These are phyloP conservation scores for Bursaphelenchus mucronatus DNA, from an alignment of 1,140 invertebrate species.

Conservation along the genomic window DNA sequence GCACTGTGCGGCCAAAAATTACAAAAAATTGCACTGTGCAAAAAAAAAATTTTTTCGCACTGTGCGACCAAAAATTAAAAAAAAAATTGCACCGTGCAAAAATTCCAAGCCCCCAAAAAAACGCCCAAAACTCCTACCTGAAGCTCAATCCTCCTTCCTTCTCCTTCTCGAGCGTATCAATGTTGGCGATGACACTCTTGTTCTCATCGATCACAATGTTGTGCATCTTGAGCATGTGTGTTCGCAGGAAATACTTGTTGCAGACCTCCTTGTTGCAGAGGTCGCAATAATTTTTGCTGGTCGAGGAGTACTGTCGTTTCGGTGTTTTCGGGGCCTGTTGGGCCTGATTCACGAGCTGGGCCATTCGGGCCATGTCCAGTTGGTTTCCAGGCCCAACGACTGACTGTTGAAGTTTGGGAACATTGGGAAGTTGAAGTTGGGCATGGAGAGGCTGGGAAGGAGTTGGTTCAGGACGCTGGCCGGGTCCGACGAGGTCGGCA, in stretches of 20 bases:
- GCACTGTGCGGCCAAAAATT: conserved; percentile 24
- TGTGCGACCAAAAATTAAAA: too few relatives aligned
- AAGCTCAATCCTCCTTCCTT: conserved; percentile 46
- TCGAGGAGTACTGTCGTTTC: conserved; percentile 64
- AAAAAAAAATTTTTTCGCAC: conserved; percentile 26
- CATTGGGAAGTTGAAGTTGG: not conserved
- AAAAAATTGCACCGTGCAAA: conserved; percentile 12
- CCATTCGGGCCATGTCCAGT: not conserved
- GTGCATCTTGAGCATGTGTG: conserved; percentile 98
- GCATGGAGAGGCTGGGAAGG: not conserved
- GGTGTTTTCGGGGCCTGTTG: conserved; percentile 15
- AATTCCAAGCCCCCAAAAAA: conserved; percentile 1
- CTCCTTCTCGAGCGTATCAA: conserved; percentile 56
- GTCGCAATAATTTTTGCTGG: conserved; percentile 80
- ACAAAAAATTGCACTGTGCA: conserved; percentile 13
- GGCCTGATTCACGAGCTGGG: not conserved
- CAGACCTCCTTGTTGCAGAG: conserved; percentile 98
- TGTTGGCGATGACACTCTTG: conserved; percentile 59
- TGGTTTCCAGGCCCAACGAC: not conserved
- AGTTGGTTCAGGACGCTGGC: conserved; percentile 1
- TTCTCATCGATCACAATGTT: conserved; percentile 77
- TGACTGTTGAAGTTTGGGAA: not conserved
- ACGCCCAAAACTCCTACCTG: conserved; percentile 26
- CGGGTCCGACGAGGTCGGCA: not conserved
- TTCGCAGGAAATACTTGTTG: conserved; percentile 99